phyloP scores from a whole-genome alignment of 2,888 invertebrate genomes.

The Metacarcinus magister region DNA sequence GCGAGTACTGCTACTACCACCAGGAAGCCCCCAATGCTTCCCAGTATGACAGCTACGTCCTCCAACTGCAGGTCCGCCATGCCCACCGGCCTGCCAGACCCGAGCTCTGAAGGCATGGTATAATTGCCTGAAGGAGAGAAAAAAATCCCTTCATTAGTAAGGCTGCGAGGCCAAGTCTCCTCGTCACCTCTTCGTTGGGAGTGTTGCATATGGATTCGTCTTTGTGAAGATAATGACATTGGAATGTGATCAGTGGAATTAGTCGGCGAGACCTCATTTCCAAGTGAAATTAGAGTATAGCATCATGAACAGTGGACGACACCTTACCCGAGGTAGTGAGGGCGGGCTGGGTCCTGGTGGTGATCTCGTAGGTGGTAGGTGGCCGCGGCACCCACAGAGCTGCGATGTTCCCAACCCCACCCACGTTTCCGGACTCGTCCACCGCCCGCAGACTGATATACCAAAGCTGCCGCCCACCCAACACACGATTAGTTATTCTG shows the following conservation, averaged over 20 bases:
- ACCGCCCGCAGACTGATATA: constrained; percentile 87
- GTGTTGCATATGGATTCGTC: constrained; percentile 27
- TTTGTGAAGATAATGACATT: constrained; percentile 49
- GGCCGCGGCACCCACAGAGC: constrained; percentile 86
- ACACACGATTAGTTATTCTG: not conserved
- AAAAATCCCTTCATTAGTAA: not conserved
- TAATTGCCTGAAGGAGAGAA: constrained; percentile 74
- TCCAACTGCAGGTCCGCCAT: constrained; percentile 77
- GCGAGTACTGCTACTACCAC: constrained; percentile 74
- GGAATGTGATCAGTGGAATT: constrained; percentile 42
- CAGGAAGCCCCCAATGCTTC: constrained; percentile 78
- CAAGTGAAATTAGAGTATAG: constrained; percentile 34
- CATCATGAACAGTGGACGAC: not conserved
- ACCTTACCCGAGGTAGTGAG: constrained; percentile 80
- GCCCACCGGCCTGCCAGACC: constrained; percentile 78
- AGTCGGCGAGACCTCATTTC: constrained; percentile 31
- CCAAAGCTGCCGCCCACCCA: constrained; percentile 83
- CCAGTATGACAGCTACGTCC: constrained; percentile 79
- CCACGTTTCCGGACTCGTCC: constrained; percentile 85
- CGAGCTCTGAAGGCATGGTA: constrained; percentile 80
- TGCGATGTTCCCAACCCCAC: constrained; percentile 86
- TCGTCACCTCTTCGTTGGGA: not conserved
- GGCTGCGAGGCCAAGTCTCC: constrained; percentile 13
- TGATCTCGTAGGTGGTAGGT: constrained; percentile 83
- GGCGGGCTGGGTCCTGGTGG: constrained; percentile 81